Percentiles rank a stretch among this genome's conserved stretches.
Conservation (phyloP, 2,113 vertebrate genomes). For the Oryzias celebensis region DNA sequence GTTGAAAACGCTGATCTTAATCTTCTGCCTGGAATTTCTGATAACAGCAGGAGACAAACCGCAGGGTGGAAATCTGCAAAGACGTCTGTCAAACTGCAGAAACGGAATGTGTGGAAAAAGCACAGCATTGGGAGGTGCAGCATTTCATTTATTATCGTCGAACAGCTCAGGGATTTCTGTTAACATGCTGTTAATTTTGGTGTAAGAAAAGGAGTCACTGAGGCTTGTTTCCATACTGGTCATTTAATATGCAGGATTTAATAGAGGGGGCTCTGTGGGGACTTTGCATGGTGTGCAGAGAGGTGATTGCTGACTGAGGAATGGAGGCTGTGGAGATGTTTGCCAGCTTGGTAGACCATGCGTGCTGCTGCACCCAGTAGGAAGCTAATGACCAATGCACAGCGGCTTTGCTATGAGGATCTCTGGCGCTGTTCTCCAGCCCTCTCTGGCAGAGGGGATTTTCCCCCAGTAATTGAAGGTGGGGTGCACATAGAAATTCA, state of each 20-base stretch:
- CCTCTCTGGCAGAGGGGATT: constrained; percentile 44
- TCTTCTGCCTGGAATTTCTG: constrained; percentile 43
- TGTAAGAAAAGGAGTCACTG: neutral
- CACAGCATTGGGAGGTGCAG: constrained; percentile 7
- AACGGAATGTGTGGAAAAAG: constrained; percentile 1
- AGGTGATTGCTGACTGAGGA: constrained; percentile 33
- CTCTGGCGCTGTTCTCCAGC: constrained; percentile 24
- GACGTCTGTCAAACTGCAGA: constrained; percentile 31
- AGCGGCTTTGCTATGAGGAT: constrained; percentile 33
- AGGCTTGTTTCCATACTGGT: constrained; percentile 18
- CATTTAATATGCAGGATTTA: constrained; percentile 28
- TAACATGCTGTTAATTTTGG: constrained; percentile 8
- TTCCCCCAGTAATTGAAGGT: constrained; percentile 51
- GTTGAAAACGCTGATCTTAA: constrained; percentile 61
- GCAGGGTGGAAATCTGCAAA: constrained; percentile 31
- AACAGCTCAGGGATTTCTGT: neutral
- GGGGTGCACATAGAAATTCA: constrained; percentile 22
- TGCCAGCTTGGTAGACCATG: constrained; percentile 53
- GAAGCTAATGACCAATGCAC: constrained; percentile 63
- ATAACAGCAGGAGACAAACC: constrained; percentile 25
- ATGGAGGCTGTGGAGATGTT: constrained; percentile 37
- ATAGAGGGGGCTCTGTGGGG: constrained; percentile 13
- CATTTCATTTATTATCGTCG: constrained; percentile 17
- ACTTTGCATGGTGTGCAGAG: constrained; percentile 39
- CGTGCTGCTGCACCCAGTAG: constrained; percentile 57